Base-by-base conservation (phyloP, 92 coral and sea anemone species). In the Blastomussa wellsi region DNA sequence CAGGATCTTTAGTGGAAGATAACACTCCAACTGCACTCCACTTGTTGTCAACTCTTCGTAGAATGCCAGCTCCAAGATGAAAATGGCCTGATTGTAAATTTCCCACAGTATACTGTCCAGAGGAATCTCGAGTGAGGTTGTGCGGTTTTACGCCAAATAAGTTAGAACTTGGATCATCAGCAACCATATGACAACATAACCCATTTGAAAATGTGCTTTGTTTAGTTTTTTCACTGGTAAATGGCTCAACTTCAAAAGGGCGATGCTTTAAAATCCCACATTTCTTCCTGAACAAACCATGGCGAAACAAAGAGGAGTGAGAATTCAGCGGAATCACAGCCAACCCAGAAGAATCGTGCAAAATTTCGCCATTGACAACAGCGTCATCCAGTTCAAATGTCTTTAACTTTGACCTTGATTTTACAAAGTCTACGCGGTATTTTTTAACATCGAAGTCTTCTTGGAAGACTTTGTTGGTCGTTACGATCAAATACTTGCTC, bases 1-100 rank as follows among this genome's bases (percentile, higher is more conserved):
- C 53, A 73, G 77, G 77, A 24, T 44, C 77, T 39, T 32, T 3
- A 39, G 29, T 24, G 55, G 31, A 20, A 73, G 77, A 73, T 26
- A 42, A 24, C 5, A 73, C 33, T 73, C 77, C 77, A 42, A 44
- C 77, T 14, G 49, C 48, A 73, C 57, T 73, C 77, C 77, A 73
- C 7, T 73, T 42, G 7, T 41, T 41, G 33, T 4, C 35, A 38
- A 13, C 55, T 33, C 35, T 41, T 41, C 77, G 77, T 22, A 73
- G 15, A 73, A 41, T 73, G 24, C 53, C 57, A 73, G 77, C 77
- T 2, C 77, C 77, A 38, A 42, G 77, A 24, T 33, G 55, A 44
- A 73, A 31, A 72, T 5, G 52, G 19, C 7, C 7, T 2, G 7
- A 32, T 29, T 5, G 69, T 7, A 14, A 32, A 15, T 67, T 29